Percentiles rank a stretch among this genome's conserved stretches.
phyloP scores from a whole-genome alignment of 2,888 invertebrate genomes.

The Villa cingulata region DNA sequence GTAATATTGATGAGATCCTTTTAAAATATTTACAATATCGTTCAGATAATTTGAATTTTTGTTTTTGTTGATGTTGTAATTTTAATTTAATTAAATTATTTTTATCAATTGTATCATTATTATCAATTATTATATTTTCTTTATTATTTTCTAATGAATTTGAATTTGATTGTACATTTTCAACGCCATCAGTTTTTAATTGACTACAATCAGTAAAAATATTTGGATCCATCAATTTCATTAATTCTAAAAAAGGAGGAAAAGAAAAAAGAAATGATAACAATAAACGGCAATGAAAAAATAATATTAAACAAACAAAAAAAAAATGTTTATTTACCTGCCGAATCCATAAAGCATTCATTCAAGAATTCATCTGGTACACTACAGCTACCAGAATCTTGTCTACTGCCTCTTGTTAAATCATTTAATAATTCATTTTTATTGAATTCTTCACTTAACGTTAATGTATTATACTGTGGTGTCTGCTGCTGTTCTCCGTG shows the following conservation, averaged over 20 bases:
- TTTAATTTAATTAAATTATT: no score
- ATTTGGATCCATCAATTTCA: not conserved
- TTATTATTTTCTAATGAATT: no score
- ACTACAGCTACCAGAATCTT: not conserved
- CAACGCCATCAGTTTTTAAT: constrained; percentile 6
- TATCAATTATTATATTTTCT: no score
- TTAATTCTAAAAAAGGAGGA: constrained; percentile 3
- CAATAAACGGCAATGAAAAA: no score
- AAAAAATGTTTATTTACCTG: constrained; percentile 4
- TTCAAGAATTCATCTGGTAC: not conserved
- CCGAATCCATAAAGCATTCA: constrained; percentile 9
- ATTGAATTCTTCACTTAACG: constrained; percentile 24
- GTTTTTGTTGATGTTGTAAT: no score
- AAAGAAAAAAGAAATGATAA: no score
- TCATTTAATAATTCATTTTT: constrained; percentile 12
- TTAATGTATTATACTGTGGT: constrained; percentile 4
- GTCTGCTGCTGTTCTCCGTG: constrained; percentile 3
- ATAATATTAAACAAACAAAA: not conserved
- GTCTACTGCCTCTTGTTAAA: not conserved
- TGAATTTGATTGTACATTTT: no score
- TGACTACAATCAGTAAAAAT: not conserved
- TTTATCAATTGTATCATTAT: no score
- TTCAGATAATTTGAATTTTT: no score
- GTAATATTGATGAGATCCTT: constrained; percentile 1
- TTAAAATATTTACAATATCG: not conserved